Evolutionary conservation across 1,140 invertebrate genomes (phyloP), one percentile per base, ranked within the genome.

Genomic region (Mylabris phalerata): DNA sequence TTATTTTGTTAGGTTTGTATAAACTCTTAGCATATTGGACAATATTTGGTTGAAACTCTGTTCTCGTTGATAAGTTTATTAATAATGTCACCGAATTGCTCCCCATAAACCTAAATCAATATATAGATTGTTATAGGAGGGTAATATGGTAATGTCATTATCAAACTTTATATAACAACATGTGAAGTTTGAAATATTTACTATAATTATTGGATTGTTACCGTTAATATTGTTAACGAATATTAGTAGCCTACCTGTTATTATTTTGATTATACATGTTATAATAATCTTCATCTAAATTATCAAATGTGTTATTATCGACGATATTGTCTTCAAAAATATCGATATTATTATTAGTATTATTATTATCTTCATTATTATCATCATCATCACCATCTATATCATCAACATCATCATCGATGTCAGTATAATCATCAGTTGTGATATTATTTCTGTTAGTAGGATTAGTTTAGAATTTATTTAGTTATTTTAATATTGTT

Each of bases 261-360:
- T 50, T 43, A 51, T 69, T 64, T 59, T 60, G 48, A 52, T 46
- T 47, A 59, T 72, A 64, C 45, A 67, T 65, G 60, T 66, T 50
- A 48, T 67, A 59, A 43, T 62, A 54, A 42, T 71, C 65, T 43
- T 67, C 67, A 42, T 67, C 64, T 26, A 65, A 54, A 47, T 45
- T 57, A 19, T 54, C 40, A 50, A 44, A 55, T n/a, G 51, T 46
- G 38, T 55, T 46, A 48, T 59, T 55, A 26, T 59, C 51, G 10
- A 54, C 49, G 44, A 60, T 50, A 24, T 60, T 62, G 57, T 68
- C 65, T 50, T 67, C 61, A 27, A 51, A 52, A 49, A 5, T 7
- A 32, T 32, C 32, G 0, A 5, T 7, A 7, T 32, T 7, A 32
- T 5, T 7, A 32, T 7, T 7, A 32, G 3, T 7, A 32, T 7